Conservation (phyloP, 2,888 invertebrate species). For the Chrysina gloriosa region DNA sequence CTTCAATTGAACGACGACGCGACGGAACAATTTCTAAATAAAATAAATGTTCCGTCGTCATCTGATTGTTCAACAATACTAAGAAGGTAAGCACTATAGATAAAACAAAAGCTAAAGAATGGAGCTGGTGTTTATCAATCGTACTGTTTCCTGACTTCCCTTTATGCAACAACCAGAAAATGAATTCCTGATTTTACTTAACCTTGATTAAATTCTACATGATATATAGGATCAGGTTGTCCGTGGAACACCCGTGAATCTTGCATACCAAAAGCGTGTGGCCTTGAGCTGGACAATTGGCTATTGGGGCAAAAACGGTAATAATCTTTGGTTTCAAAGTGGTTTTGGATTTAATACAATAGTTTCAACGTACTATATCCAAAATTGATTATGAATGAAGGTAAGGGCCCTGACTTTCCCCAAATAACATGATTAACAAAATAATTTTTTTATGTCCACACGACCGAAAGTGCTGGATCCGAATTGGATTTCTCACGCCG, state of each 20-base stretch:
- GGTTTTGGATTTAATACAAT: not conserved
- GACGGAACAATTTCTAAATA: no score
- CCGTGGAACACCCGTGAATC: conserved; percentile 56
- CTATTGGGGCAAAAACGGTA: conserved; percentile 53
- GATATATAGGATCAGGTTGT: conserved; percentile 40
- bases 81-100: not conserved
- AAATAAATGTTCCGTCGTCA: no score
- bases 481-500: no score
- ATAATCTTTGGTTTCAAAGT: conserved; percentile 26
- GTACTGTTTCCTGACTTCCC: conserved; percentile 15
- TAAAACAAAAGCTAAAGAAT: not conserved
- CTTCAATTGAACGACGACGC: no score
- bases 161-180: conserved; percentile 16
- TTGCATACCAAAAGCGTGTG: conserved; percentile 56
- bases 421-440: no score
- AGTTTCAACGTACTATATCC: no score
- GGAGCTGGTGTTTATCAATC: not conserved
- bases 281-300: conserved; percentile 59
- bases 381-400: no score
- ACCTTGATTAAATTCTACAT: conserved; percentile 41
- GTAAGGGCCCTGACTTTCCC: no score
- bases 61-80: no score
- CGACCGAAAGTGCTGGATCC: no score
- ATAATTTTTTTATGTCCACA: no score
- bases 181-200: conserved; percentile 24